A percentile compares a stretch with the other conserved stretches of the same genome.
phyloP scores from a whole-genome alignment of 1,140 invertebrate species.

The Zaprionus ornatus region DNA sequence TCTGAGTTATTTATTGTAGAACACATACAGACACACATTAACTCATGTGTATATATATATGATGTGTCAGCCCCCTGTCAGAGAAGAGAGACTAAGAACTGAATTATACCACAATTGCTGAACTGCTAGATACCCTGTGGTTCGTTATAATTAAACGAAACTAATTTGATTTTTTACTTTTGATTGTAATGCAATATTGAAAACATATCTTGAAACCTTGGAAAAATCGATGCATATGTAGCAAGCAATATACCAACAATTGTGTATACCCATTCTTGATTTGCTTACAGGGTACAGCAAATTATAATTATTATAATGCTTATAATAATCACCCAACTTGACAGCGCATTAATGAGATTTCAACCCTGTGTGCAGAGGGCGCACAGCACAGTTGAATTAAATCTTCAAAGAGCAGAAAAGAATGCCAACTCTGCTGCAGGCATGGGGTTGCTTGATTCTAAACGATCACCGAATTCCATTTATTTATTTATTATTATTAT shows the following conservation, averaged over 20 bases:
- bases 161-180: not conserved
- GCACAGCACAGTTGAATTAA: not conserved
- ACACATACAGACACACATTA: not conserved
- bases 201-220: not conserved
- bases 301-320: slow-evolving; percentile 50
- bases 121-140: not conserved
- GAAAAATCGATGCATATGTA: too few species aligned
- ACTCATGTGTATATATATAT: not conserved
- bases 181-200: not conserved
- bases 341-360: slow-evolving; percentile 62
- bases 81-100: slow-evolving; percentile 10
- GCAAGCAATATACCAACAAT: not conserved
- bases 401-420: not conserved
- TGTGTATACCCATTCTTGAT: not conserved
- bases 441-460: slow-evolving; percentile 25
- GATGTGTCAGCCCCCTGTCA: not conserved
- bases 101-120: not conserved
- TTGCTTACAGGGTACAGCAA: not conserved
- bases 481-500: slow-evolving; percentile 61
- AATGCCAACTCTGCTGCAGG: not conserved
- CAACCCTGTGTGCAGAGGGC: slow-evolving; percentile 44
- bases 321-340: slow-evolving; percentile 50
- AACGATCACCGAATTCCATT: slow-evolving; percentile 6
- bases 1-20: slow-evolving; percentile 18
- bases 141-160: too few species aligned